These are phyloP conservation scores for Gephyroberyx darwinii DNA, from an alignment of 2,797 vertebrate genomes.

Conservation along the genomic window DNA sequence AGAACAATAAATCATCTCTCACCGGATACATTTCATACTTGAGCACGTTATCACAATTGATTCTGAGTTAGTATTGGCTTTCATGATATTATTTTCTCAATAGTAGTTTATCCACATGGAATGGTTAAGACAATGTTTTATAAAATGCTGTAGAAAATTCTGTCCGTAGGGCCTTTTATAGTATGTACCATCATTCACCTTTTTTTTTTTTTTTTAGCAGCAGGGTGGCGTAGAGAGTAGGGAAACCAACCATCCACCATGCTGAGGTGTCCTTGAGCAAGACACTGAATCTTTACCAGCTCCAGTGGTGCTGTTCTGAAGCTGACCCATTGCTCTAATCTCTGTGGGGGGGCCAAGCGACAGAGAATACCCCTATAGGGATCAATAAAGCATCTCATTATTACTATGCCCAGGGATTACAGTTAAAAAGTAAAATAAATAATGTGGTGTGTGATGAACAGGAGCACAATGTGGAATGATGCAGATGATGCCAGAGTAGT, in stretches of 20 bases:
- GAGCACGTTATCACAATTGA: conserved; percentile 54
- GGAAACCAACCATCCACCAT: no score
- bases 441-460: background rate
- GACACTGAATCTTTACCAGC: no score
- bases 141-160: background rate
- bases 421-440: background rate
- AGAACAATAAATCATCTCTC: conserved; percentile 58
- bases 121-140: background rate
- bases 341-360: no score
- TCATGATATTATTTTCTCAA: conserved; percentile 33
- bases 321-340: no score
- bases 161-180: no score
- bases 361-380: no score
- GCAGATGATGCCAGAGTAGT: conserved; percentile 39
- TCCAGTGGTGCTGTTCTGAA: no score
- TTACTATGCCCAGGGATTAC: background rate
- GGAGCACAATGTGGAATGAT: conserved; percentile 48
- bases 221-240: no score
- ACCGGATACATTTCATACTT: conserved; percentile 56
- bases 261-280: no score
- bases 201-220: no score
- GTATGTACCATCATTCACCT: no score
- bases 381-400: background rate
- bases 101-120: conserved; percentile 1
- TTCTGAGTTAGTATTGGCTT: conserved; percentile 23